phyloP scores from a whole-genome alignment of 2,113 vertebrate species.

The Phalacrocorax aristotelis region DNA sequence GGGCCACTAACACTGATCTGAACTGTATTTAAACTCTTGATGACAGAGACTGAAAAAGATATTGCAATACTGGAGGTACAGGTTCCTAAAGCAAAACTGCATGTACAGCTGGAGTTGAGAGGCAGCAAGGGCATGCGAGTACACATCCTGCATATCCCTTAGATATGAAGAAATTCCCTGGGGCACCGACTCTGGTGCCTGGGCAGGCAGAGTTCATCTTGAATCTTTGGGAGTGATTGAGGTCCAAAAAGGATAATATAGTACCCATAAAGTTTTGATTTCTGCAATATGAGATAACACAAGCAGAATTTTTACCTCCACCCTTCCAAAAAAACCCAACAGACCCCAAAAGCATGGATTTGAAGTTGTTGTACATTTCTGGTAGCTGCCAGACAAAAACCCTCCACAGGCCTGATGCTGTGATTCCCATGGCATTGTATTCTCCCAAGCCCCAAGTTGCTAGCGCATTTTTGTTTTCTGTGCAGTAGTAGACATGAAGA shows the following conservation, averaged over 20 bases:
- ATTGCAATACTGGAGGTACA: slow-evolving; percentile 66
- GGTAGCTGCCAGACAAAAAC: not conserved
- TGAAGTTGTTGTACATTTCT: not conserved
- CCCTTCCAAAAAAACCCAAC: not conserved
- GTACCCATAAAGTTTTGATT: not conserved
- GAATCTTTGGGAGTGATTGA: not conserved
- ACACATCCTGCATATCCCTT: slow-evolving; percentile 57
- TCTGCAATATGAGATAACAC: not conserved
- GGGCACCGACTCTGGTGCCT: slow-evolving; percentile 29
- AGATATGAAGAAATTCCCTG: slow-evolving; percentile 62
- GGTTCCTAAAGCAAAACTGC: slow-evolving; percentile 53
- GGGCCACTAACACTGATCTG: slow-evolving; percentile 61
- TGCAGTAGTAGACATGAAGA: not conserved
- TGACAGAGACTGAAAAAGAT: slow-evolving; percentile 58
- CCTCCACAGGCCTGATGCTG: not conserved
- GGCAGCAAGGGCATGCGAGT: slow-evolving; percentile 57
- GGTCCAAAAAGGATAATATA: not conserved
- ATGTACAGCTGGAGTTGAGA: slow-evolving; percentile 20
- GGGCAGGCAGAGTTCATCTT: slow-evolving; percentile 54
- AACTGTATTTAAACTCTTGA: slow-evolving; percentile 65
- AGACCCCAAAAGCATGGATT: not conserved
- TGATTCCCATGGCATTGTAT: not conserved
- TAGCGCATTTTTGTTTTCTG: not conserved
- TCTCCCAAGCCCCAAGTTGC: not conserved
- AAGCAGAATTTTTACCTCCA: not conserved